Conservation (phyloP, 2,797 vertebrate genomes). For the Percopsis omiscomaycus region DNA sequence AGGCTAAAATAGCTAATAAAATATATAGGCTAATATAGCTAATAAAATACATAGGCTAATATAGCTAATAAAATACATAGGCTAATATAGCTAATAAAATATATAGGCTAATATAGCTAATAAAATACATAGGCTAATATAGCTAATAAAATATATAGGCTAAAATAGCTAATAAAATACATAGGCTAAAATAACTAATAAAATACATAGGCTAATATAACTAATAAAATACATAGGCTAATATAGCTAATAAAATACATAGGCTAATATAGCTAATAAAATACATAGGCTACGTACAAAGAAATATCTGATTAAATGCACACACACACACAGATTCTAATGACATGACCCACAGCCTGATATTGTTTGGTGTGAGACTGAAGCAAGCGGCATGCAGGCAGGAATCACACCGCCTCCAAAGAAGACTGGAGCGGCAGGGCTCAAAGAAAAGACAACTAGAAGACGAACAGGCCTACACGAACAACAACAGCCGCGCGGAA, state of each 20-base stretch:
- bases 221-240: not conserved
- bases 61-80: no score
- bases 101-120: no score
- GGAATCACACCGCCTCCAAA: slow-evolving; percentile 38
- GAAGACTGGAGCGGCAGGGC: slow-evolving; percentile 47
- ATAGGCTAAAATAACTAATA: no score
- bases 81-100: no score
- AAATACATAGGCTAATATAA: no score
- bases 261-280: not conserved
- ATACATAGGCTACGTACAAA: not conserved
- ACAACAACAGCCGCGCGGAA: slow-evolving; percentile 21
- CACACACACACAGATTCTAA: slow-evolving; percentile 40
- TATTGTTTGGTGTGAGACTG: slow-evolving; percentile 65
- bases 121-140: no score
- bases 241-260: not conserved
- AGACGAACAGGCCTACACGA: slow-evolving; percentile 58
- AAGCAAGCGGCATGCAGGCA: slow-evolving; percentile 35
- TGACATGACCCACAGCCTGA: slow-evolving; percentile 59
- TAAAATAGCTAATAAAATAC: no score
- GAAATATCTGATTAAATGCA: not conserved
- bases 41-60: no score
- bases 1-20: no score
- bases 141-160: no score
- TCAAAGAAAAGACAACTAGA: slow-evolving; percentile 67
- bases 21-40: no score